Conservation (phyloP, 37 sponge, comb jelly and placozoan genomes). For the Haliclona indistincta region DNA sequence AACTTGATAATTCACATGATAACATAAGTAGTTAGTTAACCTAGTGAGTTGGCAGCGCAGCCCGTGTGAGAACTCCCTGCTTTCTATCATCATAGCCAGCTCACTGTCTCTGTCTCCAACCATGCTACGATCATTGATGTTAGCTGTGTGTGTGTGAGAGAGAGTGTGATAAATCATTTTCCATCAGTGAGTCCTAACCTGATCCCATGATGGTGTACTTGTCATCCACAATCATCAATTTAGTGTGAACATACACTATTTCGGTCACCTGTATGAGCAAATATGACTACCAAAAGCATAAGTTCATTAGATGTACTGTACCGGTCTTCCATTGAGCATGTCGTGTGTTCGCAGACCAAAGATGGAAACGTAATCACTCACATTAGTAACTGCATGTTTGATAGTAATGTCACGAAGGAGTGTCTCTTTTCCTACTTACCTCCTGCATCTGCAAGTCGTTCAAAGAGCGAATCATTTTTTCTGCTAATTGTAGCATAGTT, state of each 20-base stretch:
- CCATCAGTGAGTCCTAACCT: conserved; percentile 16
- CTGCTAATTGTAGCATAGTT: conserved; percentile 53
- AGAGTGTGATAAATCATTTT: not conserved
- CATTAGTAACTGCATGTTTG: no score
- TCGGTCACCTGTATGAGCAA: conserved; percentile 39
- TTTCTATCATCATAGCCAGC: conserved; percentile 44
- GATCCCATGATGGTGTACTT: conserved; percentile 65
- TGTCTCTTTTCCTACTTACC: conserved; percentile 14
- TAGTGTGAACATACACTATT: conserved; percentile 72
- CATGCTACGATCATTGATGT: conserved; percentile 76
- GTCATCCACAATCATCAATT: conserved; percentile 73
- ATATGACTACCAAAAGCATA: no score
- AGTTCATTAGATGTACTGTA: no score
- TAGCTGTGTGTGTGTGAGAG: conserved; percentile 30
- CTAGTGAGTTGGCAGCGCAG: conserved; percentile 55
- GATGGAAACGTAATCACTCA: conserved; percentile 46
- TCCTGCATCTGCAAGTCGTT: conserved; percentile 9
- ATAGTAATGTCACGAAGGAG: no score
- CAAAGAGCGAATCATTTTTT: conserved; percentile 42
- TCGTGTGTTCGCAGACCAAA: conserved; percentile 67
- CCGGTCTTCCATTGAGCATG: conserved; percentile 26
- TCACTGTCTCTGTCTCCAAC: conserved; percentile 72
- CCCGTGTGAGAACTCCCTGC: conserved; percentile 55
- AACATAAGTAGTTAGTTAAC: no score
- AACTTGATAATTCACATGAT: no score